phyloP scores from a whole-genome alignment of 1,140 invertebrate genomes.

The Copidosoma floridanum region DNA sequence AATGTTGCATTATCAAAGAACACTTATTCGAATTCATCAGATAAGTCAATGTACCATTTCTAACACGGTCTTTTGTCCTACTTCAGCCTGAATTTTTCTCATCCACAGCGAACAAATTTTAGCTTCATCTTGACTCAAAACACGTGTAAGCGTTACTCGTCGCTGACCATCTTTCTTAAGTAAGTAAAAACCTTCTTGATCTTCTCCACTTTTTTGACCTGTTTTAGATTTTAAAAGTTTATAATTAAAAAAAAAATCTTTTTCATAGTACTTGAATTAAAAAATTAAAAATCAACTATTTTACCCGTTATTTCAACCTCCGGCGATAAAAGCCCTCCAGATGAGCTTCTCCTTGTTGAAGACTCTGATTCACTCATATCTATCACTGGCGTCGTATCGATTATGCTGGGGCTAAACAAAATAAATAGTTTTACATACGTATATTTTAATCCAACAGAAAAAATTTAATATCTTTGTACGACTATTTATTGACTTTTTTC shows the following conservation, averaged over 20 bases:
- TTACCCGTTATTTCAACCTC: slow-evolving; percentile 63
- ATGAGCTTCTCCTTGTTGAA: slow-evolving; percentile 72
- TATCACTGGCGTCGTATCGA: slow-evolving; percentile 68
- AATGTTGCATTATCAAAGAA: too few species aligned
- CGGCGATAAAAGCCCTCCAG: slow-evolving; percentile 75
- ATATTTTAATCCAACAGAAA: too few species aligned
- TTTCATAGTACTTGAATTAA: too few species aligned
- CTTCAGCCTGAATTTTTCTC: slow-evolving; percentile 69
- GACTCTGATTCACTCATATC: slow-evolving; percentile 65
- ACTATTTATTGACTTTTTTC: background rate
- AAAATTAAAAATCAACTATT: too few species aligned
- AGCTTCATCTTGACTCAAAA: slow-evolving; percentile 83
- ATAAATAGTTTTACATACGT: background rate
- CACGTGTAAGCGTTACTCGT: slow-evolving; percentile 84
- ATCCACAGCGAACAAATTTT: slow-evolving; percentile 86
- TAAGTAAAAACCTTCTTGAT: slow-evolving; percentile 91
- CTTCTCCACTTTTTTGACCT: slow-evolving; percentile 60
- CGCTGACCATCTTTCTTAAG: slow-evolving; percentile 97
- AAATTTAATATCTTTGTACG: background rate
- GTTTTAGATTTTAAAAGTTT: slow-evolving; percentile 1
- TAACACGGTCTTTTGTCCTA: slow-evolving; percentile 64
- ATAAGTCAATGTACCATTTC: slow-evolving; percentile 59
- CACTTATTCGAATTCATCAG: too few species aligned
- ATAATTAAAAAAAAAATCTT: slow-evolving; percentile 4
- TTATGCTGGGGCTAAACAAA: slow-evolving; percentile 50